A percentile compares a stretch with the other conserved stretches of the same genome.
These are phyloP conservation scores for Chaetops frenatus DNA, from an alignment of 2,113 vertebrate genomes.

Conservation along the genomic window DNA sequence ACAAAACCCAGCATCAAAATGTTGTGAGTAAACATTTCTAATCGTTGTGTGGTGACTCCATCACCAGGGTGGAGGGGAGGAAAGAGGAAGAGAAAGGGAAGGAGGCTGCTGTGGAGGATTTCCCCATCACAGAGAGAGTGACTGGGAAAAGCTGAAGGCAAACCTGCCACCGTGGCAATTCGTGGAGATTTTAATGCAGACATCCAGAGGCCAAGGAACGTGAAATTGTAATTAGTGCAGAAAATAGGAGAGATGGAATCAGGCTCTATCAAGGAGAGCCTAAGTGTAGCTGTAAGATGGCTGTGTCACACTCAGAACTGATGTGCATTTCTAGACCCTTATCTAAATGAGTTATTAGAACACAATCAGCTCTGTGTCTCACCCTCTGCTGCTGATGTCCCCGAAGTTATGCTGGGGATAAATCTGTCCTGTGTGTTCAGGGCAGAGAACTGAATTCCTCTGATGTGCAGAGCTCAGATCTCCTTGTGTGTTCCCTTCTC, in stretches of 20 bases:
- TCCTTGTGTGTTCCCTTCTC: neutral
- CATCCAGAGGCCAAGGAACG: neutral
- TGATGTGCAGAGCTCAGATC: neutral
- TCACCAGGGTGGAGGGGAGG: neutral
- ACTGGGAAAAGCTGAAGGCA: neutral
- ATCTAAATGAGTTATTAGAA: slow-evolving; percentile 56
- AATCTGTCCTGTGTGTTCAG: neutral
- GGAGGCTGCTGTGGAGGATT: neutral
- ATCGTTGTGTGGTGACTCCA: neutral
- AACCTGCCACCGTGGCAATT: neutral
- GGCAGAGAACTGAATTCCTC: neutral
- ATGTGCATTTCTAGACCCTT: slow-evolving; percentile 43
- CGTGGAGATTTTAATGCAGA: neutral
- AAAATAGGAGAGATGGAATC: slow-evolving; percentile 53
- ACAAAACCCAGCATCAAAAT: neutral
- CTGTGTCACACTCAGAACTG: slow-evolving; percentile 29
- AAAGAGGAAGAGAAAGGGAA: neutral
- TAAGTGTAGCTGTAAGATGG: neutral
- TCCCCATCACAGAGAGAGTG: neutral
- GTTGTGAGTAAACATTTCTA: neutral
- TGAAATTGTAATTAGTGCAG: slow-evolving; percentile 48
- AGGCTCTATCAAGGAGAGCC: slow-evolving; percentile 10
- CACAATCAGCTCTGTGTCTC: neutral
- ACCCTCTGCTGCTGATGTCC: neutral
- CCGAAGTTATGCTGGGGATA: neutral